Conservation (phyloP, 2,888 invertebrate genomes). For the Pandemis cinnamomeana region DNA sequence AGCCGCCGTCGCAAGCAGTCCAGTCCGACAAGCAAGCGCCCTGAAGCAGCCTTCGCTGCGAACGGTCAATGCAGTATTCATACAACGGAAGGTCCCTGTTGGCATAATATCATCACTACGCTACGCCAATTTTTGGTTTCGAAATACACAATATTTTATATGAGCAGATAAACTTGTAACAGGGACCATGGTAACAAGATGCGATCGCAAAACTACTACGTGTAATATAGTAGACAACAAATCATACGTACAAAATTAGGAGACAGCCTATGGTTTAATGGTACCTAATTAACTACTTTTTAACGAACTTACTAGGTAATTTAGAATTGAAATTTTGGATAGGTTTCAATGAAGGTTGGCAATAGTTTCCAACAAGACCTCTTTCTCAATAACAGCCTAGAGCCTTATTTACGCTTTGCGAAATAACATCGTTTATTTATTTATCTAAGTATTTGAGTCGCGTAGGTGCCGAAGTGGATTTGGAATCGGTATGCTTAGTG, state of each 20-base stretch:
- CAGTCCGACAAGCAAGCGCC: conserved; percentile 47
- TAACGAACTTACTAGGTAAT: neutral
- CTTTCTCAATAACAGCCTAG: neutral
- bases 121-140: neutral
- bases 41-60: conserved; percentile 33
- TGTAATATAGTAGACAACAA: conserved; percentile 1
- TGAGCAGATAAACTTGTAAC: neutral
- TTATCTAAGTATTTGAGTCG: neutral
- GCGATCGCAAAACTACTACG: neutral
- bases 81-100: conserved; percentile 7
- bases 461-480: neutral
- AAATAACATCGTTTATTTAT: neutral
- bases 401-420: neutral
- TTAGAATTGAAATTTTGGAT: neutral
- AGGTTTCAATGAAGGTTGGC: conserved; percentile 26
- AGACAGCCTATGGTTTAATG: conserved; percentile 9
- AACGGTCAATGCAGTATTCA: neutral
- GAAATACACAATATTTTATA: conserved; percentile 6
- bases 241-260: conserved; percentile 20
- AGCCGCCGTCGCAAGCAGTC: conserved; percentile 54
- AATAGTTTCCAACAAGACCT: conserved; percentile 39
- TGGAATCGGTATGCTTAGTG: neutral
- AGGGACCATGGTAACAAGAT: neutral
- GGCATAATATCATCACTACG: neutral
- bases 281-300: conserved; percentile 4